These are phyloP conservation scores for Rugalucina vietnamica DNA, from an alignment of 2,888 invertebrate species.

Conservation along the genomic window DNA sequence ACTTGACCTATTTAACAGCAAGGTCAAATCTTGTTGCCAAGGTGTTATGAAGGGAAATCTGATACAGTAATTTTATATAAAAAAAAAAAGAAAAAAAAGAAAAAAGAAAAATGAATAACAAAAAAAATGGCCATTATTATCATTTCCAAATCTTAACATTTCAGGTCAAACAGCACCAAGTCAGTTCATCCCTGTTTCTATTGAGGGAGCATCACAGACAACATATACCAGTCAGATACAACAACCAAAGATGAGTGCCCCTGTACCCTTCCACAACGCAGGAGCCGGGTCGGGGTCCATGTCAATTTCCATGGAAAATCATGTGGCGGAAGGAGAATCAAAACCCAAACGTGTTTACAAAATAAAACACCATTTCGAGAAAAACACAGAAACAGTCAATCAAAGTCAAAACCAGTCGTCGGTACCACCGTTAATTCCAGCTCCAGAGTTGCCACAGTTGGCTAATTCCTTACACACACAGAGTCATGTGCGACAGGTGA, in stretches of 20 bases:
- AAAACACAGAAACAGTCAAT: constrained; percentile 65
- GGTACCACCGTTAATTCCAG: constrained; percentile 67
- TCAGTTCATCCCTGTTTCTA: constrained; percentile 41
- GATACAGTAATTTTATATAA: too few species aligned
- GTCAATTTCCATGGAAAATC: constrained; percentile 34
- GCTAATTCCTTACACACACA: constrained; percentile 65
- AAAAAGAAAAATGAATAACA: too few species aligned
- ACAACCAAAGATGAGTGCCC: constrained; percentile 48
- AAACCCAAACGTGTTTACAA: constrained; percentile 66
- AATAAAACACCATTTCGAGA: constrained; percentile 66
- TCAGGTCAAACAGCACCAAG: constrained; percentile 21
- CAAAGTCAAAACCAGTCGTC: constrained; percentile 24
- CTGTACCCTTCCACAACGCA: constrained; percentile 44
- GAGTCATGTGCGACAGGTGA: constrained; percentile 38
- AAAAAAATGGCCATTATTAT: too few species aligned
- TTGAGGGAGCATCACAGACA: constrained; percentile 41
- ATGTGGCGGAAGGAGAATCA: constrained; percentile 36
- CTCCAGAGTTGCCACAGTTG: constrained; percentile 78
- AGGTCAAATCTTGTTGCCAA: too few species aligned
- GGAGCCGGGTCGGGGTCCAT: constrained; percentile 22
- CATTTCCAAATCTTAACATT: not conserved
- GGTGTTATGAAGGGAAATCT: too few species aligned
- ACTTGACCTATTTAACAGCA: too few species aligned
- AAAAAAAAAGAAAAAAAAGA: too few species aligned
- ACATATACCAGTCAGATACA: constrained; percentile 48